phyloP scores from a whole-genome alignment of 2,888 invertebrate genomes.

The Cerastis leucographa region DNA sequence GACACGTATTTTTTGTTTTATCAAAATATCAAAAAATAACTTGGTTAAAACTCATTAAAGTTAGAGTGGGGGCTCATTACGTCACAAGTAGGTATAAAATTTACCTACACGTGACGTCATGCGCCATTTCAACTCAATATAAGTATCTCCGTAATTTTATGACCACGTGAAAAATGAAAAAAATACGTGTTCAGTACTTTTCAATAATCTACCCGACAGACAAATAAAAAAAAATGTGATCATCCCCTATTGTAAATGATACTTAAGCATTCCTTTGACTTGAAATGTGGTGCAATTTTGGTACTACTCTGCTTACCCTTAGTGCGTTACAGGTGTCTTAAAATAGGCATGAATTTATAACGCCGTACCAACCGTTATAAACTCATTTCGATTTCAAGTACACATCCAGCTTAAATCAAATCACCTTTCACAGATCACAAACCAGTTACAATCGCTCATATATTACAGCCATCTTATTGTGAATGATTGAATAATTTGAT shows the following conservation, averaged over 20 bases:
- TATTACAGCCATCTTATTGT: slow-evolving; percentile 27
- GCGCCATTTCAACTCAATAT: too few relatives aligned
- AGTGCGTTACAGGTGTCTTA: background rate
- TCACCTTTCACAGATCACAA: slow-evolving; percentile 43
- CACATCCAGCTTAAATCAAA: slow-evolving; percentile 23
- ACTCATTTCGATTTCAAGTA: background rate
- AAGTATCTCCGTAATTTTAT: too few relatives aligned
- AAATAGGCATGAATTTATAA: background rate
- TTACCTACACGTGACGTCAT: too few relatives aligned
- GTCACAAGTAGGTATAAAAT: too few relatives aligned
- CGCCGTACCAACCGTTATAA: background rate
- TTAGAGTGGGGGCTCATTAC: too few relatives aligned
- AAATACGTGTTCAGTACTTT: too few relatives aligned
- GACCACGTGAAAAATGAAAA: too few relatives aligned
- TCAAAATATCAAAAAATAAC: too few relatives aligned
- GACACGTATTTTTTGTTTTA: too few relatives aligned
- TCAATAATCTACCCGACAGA: too few relatives aligned
- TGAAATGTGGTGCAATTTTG: background rate
- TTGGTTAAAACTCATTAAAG: too few relatives aligned
- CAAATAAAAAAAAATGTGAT: too few relatives aligned
- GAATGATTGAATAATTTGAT: slow-evolving; percentile 51
- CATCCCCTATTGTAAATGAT: background rate
- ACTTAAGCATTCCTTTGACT: background rate
- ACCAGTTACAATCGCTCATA: slow-evolving; percentile 40
- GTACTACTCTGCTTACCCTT: background rate